Conservation (phyloP, 2,888 invertebrate genomes). For the Macroteleia sp. region DNA sequence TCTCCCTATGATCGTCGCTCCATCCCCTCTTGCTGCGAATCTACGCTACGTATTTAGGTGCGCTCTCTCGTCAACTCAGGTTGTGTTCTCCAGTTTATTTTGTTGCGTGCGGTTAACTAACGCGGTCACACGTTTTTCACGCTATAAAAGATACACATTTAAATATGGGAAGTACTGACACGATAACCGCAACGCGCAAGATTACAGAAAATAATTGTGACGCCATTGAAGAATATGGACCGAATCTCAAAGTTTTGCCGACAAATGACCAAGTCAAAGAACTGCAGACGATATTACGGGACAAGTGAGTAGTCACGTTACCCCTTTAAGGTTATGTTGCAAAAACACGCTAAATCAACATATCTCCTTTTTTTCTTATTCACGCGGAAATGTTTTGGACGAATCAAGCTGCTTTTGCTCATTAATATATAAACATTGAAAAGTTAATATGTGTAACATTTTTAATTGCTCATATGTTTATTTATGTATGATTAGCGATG, state of each 20-base stretch:
- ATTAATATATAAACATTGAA: too few species aligned
- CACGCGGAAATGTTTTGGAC: too few species aligned
- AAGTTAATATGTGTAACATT: too few species aligned
- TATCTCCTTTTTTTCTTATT: too few species aligned
- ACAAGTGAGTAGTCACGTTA: slow-evolving; percentile 91
- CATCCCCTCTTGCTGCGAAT: background rate
- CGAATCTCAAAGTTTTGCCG: slow-evolving; percentile 89
- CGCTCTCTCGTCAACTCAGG: background rate
- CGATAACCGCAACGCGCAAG: slow-evolving; percentile 65
- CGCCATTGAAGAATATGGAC: slow-evolving; percentile 87
- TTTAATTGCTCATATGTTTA: too few species aligned
- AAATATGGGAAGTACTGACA: slow-evolving; percentile 74
- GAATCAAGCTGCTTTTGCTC: too few species aligned
- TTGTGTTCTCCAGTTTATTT: too few species aligned
- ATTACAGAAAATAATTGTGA: slow-evolving; percentile 78
- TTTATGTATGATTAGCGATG: too few species aligned
- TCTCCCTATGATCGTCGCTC: background rate
- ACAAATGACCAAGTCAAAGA: slow-evolving; percentile 92
- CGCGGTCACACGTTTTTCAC: too few species aligned
- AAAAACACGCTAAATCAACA: too few species aligned
- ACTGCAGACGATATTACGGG: slow-evolving; percentile 93
- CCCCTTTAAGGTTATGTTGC: slow-evolving; percentile 53
- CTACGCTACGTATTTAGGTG: background rate
- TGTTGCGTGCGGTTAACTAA: too few species aligned
- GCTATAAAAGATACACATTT: too few species aligned